Evolutionary conservation across 2,888 invertebrate species (phyloP).

Genomic region (Anoncus sp.): DNA sequence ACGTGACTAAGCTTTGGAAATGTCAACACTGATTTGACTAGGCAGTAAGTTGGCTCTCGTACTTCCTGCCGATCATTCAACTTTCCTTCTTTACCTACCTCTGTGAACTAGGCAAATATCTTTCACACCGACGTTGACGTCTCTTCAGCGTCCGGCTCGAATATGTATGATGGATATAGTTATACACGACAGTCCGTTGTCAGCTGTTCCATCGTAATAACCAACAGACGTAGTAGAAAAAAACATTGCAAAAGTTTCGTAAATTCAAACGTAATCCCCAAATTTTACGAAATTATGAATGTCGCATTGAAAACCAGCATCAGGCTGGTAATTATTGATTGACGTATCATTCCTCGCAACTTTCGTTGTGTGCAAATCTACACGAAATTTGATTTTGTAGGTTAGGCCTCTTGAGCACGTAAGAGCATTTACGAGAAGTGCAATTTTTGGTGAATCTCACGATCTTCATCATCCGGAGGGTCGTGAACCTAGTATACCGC

Average conservation of each 20-base stretch:
- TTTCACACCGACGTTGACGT: too few relatives aligned
- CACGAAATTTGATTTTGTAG: slow-evolving; percentile 27
- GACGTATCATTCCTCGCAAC: not conserved
- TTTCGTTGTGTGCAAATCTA: not conserved
- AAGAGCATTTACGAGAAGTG: slow-evolving; percentile 35
- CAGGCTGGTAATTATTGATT: slow-evolving; percentile 44
- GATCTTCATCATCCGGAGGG: slow-evolving; percentile 76
- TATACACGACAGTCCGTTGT: not conserved
- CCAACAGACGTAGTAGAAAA: not conserved
- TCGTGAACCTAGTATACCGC: slow-evolving; percentile 76
- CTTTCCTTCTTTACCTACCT: not conserved
- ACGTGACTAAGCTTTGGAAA: not conserved
- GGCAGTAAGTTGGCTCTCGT: not conserved
- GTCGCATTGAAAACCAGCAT: slow-evolving; percentile 42
- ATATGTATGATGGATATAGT: not conserved
- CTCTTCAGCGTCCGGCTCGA: not conserved
- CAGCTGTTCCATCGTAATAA: slow-evolving; percentile 17
- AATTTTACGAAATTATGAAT: slow-evolving; percentile 46
- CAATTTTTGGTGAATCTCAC: slow-evolving; percentile 56
- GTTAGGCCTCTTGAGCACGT: slow-evolving; percentile 37
- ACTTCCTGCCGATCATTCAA: too few relatives aligned
- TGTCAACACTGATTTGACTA: slow-evolving; percentile 1
- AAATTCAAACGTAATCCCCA: slow-evolving; percentile 8
- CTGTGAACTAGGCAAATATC: not conserved
- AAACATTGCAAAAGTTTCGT: slow-evolving; percentile 9